Evolutionary conservation across 2,888 invertebrate species (phyloP).

Genomic region (Falcaria lacertinaria): DNA sequence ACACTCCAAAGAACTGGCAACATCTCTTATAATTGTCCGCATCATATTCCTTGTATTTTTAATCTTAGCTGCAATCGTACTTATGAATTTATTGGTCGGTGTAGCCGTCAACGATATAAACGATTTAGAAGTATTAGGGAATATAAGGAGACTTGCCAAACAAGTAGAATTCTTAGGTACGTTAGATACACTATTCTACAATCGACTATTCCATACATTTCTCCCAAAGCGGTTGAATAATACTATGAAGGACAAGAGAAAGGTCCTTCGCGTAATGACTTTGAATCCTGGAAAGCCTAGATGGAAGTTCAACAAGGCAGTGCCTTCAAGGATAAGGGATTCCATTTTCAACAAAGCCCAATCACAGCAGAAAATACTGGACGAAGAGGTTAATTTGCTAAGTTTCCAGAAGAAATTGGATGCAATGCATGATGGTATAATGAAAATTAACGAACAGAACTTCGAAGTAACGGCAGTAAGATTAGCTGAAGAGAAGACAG

Average conservation of each 20-base stretch:
- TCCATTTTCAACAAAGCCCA: slow-evolving; percentile 65
- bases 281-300: slow-evolving; percentile 65
- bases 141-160: slow-evolving; percentile 74
- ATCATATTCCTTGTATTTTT: slow-evolving; percentile 75
- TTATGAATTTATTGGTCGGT: slow-evolving; percentile 81
- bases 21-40: slow-evolving; percentile 63
- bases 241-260: slow-evolving; percentile 56
- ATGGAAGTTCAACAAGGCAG: slow-evolving; percentile 37
- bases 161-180: slow-evolving; percentile 77
- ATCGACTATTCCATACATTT: slow-evolving; percentile 53
- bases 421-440: slow-evolving; percentile 59
- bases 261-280: slow-evolving; percentile 44
- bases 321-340: slow-evolving; percentile 60
- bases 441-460: slow-evolving; percentile 28
- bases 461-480: neutral
- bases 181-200: slow-evolving; percentile 73
- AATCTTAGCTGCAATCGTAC: slow-evolving; percentile 76
- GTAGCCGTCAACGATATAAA: slow-evolving; percentile 81
- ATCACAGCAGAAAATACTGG: slow-evolving; percentile 52
- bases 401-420: slow-evolving; percentile 49
- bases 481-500: neutral
- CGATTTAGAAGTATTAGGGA: slow-evolving; percentile 76
- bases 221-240: slow-evolving; percentile 51
- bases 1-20: slow-evolving; percentile 54
- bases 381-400: slow-evolving; percentile 49